Base-by-base conservation (phyloP, 2,888 invertebrate species). In the Leuctra nigra region DNA sequence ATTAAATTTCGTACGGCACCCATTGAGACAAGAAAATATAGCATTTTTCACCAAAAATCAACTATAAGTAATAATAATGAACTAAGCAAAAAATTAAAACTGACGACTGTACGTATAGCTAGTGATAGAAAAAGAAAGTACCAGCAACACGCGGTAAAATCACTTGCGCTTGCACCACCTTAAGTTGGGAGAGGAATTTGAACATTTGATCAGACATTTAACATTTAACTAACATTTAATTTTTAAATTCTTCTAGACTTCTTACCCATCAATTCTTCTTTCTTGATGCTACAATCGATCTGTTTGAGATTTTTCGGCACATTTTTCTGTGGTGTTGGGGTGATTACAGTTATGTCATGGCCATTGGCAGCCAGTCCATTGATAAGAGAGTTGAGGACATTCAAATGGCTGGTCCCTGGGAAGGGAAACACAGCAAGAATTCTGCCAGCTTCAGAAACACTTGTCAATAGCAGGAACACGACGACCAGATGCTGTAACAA, bases 361-460 rank as follows among this genome's bases (percentile, higher is more conserved):
- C 78, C 75, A 16, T 69, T 67, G 6, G 63, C 64, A 0, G 75
- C 67, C 1, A 78, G 66, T 9, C 71, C 73, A 54, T 71, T 71
- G 38, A 74, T 68, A 35, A 77, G 53, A 0, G 69, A 65, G 20
- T 70, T 72, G 59, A 71, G 71, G 73, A 77, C 75, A 61, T 73
- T 69, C 24, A 70, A 75, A 53, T 77, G 78, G 33, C 77, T 77
- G 59, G 70, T 75, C 1, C 68, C 72, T 1, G 71, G 70, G 54
- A 75, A 73, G 0, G 72, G 68, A 59, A 74, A 76, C 0, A 75
- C 59, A 0, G 72, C 75, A 4, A 78, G 64, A 38, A 77, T 76
- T 4, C 22, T 36, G 11, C 38, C 22, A 7, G 23, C 36, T 2
- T 53, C 38, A 14, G 38, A 24, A 4, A 14, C 24, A n/a, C 23